Base-by-base conservation (phyloP, 2,888 invertebrate species). In the Lasioglossum villosulum region DNA sequence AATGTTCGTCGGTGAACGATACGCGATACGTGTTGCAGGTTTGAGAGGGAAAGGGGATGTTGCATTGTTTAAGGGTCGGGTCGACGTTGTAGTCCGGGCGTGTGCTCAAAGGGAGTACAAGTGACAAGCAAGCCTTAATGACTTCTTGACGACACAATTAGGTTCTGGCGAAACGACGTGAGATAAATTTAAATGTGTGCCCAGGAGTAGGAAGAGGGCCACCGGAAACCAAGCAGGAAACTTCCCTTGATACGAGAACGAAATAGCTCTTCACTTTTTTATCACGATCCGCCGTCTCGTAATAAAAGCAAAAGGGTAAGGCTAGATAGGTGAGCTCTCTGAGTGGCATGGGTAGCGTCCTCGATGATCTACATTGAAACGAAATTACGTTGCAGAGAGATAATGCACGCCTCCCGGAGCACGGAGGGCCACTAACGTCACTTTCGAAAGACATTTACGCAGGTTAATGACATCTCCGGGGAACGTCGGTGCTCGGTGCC, bases 331-430 rank as follows among this genome's bases (percentile, higher is more conserved):
- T 78, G 75, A 73, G 84, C 34, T 56, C 56, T n/a, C 56, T 70
- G 85, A 77, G 82, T 74, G 78, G 75, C 59, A 59, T 52, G 74
- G 76, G 73, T 70, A 66, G 83, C 79, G 48, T 86, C 83, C 84
- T 87, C 84, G 80, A 87, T 89, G 89, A 91, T 91, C 90, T 91
- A 91, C 90, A 87, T 88, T 81, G 91, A 87, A 90, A 89, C 88
- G 89, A 87, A 91, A 90, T 90, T 89, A 90, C 90, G 84, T 81
- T 74, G 86, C 86, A 70, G 37, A 75, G 87, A 85, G 90, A 91
- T 91, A 91, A 91, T 91, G 89, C 84, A 90, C 78, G 86, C 82
- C 82, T 84, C 75, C 82, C 80, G 74, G 74, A 84, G 80, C 83
- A 80, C 82, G 73, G 70, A 59, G 63, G 80, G 75, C 74, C 66